These are phyloP conservation scores for Spermophilus dauricus DNA, from an alignment of 2,113 vertebrate genomes.

Conservation along the genomic window DNA sequence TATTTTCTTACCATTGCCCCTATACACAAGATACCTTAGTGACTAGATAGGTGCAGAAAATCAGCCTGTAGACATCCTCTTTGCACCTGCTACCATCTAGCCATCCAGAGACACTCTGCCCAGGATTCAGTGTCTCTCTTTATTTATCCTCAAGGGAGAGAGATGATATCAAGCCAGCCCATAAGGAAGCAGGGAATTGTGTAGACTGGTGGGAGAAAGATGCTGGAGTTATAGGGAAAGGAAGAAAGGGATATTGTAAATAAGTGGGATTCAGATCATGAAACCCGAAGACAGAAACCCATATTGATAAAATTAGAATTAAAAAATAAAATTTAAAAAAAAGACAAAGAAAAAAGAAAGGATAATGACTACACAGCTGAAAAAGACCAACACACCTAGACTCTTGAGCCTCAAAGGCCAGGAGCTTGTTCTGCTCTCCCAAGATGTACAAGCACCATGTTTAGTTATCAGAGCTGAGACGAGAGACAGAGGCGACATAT, in stretches of 20 bases:
- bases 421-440: background rate
- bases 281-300: background rate
- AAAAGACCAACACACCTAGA: background rate
- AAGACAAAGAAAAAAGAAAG: background rate
- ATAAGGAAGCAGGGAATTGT: background rate
- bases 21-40: background rate
- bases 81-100: background rate
- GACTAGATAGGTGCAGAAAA: background rate
- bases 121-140: background rate
- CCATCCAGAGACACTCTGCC: background rate
- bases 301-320: background rate
- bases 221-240: background rate
- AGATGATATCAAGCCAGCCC: background rate
- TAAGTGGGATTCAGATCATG: background rate
- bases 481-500: background rate
- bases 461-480: background rate
- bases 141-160: background rate
- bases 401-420: background rate
- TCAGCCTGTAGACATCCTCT: background rate
- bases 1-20: background rate
- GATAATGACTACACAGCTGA: background rate
- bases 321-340: no score
- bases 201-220: background rate
- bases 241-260: background rate
- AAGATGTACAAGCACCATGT: background rate